Evolutionary conservation across 2,888 invertebrate genomes (phyloP), one percentile per base, ranked within the genome.

Genomic region (Homarus gammarus): DNA sequence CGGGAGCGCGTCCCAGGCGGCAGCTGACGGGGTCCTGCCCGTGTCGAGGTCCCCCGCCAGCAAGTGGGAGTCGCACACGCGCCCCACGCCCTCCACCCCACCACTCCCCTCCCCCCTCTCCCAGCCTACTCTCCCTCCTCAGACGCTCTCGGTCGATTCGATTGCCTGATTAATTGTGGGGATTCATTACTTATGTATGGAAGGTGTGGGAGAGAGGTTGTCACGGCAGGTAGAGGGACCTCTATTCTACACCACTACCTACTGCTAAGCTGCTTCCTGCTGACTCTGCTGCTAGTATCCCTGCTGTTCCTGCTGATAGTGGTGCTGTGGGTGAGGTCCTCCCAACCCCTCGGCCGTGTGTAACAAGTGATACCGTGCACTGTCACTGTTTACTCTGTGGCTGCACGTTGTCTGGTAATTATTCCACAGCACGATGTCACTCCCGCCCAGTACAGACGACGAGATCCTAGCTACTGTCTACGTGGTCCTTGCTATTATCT

Each of bases 111-210:
- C 2, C 18, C 78, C 31, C 56, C 10, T 22, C 10, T 6, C 3
- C 51, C 3, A 6, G 8, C 40, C 68, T 27, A 10, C 82, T 40
- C 64, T 10, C 79, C 36, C 31, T n/a, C 36, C 68, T 70, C 49
- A 44, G 31, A 18, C 31, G 49, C 49, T 33, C 56, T 56, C 56
- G 75, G 44, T 75, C 75, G 75, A 75, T 75, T 27, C 40, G 44
- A 44, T 44, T 75, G n/a, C 40, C 75, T 40, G 44, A 44, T 75
- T 75, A 75, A 75, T 75, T 27, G 44, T n/a, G 44, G 38, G n/a
- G 38, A 2, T 75, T 75, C 44, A 44, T 75, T 75, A 18, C n/a
- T 15, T 44, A 27, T 72, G 15, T 36, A 72, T 33, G 10, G 38
- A 36, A n/a, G 12, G 22, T 72, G 15, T 22, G 72, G 2, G 36